phyloP scores from a whole-genome alignment of 2,113 vertebrate species.

The Eleginops maclovinus region DNA sequence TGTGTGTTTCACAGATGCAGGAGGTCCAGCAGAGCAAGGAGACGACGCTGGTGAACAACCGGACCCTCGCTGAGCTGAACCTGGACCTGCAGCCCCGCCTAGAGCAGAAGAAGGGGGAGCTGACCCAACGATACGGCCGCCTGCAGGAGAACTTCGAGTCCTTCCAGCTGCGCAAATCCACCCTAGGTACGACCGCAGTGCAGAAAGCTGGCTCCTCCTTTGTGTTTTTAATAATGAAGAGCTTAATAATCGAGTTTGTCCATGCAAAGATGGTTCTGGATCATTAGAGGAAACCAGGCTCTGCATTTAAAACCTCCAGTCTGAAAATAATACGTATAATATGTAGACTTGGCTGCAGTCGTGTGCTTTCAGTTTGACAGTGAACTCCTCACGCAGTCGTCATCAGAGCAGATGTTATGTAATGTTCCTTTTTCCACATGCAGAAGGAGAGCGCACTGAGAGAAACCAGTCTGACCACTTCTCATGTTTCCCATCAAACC shows the following conservation, averaged over 20 bases:
- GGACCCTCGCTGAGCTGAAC: conserved; percentile 93
- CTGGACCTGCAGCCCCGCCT: conserved; percentile 92
- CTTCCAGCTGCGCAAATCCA: conserved; percentile 90
- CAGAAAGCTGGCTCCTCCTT: too few relatives aligned
- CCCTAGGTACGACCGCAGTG: conserved; percentile 74
- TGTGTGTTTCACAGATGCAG: conserved; percentile 83
- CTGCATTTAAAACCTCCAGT: neutral
- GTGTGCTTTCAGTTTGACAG: neutral
- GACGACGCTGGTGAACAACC: conserved; percentile 91
- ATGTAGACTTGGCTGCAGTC: neutral
- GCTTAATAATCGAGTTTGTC: too few relatives aligned
- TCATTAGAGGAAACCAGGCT: too few relatives aligned
- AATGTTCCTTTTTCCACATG: conserved; percentile 3
- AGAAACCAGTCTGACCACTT: conserved; percentile 70
- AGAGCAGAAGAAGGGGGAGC: conserved; percentile 88
- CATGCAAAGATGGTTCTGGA: neutral
- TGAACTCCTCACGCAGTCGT: neutral
- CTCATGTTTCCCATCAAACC: conserved; percentile 14
- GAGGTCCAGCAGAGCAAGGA: conserved; percentile 94
- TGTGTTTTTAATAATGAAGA: too few relatives aligned
- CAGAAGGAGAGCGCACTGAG: neutral
- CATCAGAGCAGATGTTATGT: neutral
- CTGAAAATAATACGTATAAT: neutral
- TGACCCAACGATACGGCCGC: conserved; percentile 88
- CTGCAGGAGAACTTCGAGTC: conserved; percentile 92